These are phyloP conservation scores for Apostichopus californicus DNA, from an alignment of 35 echinoderm and acorn worm genomes.

Conservation along the genomic window DNA sequence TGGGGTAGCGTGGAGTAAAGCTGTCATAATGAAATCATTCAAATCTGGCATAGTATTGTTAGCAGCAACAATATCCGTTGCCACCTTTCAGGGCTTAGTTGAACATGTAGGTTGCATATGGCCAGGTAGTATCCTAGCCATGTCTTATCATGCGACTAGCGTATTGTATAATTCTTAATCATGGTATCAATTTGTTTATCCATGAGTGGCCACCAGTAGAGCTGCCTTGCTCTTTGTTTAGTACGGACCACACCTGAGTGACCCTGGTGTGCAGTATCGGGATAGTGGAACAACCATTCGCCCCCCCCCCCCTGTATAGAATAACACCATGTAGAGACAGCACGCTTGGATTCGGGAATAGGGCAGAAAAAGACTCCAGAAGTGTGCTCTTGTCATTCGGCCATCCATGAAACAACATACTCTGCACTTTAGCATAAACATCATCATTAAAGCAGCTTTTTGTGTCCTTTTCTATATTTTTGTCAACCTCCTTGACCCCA, in stretches of 20 bases:
- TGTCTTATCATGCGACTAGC: constrained; percentile 61
- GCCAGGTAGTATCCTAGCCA: background rate
- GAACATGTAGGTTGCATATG: constrained; percentile 64
- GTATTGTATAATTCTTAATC: constrained; percentile 43
- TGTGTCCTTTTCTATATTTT: too few relatives aligned
- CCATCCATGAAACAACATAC: background rate
- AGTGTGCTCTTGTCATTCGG: background rate
- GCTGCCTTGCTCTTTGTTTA: constrained; percentile 60
- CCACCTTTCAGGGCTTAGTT: constrained; percentile 23
- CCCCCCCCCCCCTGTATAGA: constrained; percentile 26
- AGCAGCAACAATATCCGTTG: constrained; percentile 54
- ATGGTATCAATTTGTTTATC: constrained; percentile 34
- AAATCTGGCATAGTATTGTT: constrained; percentile 41
- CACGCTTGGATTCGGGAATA: constrained; percentile 50
- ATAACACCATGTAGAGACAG: constrained; percentile 28
- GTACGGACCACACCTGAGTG: constrained; percentile 72
- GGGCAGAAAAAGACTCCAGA: background rate
- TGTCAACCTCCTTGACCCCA: too few relatives aligned
- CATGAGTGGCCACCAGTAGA: constrained; percentile 77
- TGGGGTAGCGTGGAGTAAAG: background rate
- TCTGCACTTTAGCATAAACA: too few relatives aligned
- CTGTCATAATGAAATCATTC: background rate
- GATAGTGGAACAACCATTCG: constrained; percentile 53
- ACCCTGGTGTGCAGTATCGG: constrained; percentile 48
- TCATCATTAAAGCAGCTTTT: background rate